Evolutionary conservation across 1,140 invertebrate genomes (phyloP), one percentile per base, ranked within the genome.

Genomic region (Aethina tumida): DNA sequence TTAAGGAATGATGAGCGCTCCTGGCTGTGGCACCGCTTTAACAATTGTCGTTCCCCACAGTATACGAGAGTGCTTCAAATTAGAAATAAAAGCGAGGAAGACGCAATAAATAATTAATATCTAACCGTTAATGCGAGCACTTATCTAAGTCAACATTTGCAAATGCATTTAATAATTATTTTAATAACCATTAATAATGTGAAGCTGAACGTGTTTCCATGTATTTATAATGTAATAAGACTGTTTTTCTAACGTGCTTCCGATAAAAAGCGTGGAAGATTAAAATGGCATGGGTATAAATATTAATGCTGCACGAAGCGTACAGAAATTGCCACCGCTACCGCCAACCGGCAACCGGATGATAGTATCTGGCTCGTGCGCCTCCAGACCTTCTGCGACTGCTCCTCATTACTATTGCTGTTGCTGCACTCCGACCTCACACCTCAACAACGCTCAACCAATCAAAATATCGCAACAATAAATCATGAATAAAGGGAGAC

Each of bases 161-260:
- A 10, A 10, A 26, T n/a, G 24, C 24, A 13, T 5, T 5, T 26
- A 26, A 26, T 26, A 13, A 3, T 13, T n/a, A 26, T 26, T 26
- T 26, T 26, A 26, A 26, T 26, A 26, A 26, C n/a, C n/a, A n/a
- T 26, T 26, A 26, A 26, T 26, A 26, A 13, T 5, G 24, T 13
- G 13, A 26, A 10, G n/a, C 14, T 26, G 13, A 26, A 26, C 24
- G 13, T 26, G 24, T 26, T 26, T 26, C 24, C 24, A 26, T 26
- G 24, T 26, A 26, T 26, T 26, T 26, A 26, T 26, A 26, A 26
- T 26, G 24, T 26, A 26, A 26, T 26, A 26, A 26, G 24, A 10
- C 24, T 26, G 24, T 26, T 26, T 26, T 26, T 26, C 24, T 26
- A 26, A 26, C 24, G 24, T 26, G 24, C n/a, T n/a, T 26, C 2